phyloP scores from a whole-genome alignment of 2,113 vertebrate genomes.

The Cephalopholis sonnerati region DNA sequence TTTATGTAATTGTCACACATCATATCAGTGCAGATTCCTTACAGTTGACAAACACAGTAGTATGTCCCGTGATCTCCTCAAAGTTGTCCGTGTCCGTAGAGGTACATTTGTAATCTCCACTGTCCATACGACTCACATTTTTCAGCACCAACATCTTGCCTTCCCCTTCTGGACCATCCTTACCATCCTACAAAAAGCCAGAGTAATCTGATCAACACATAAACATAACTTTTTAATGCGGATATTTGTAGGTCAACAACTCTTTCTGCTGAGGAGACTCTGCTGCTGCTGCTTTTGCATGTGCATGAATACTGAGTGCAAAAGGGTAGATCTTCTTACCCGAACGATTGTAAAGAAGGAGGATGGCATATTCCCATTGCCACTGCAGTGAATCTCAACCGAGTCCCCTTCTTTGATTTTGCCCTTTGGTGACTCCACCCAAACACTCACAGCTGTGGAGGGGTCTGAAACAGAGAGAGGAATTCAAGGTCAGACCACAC shows the following conservation, averaged over 20 bases:
- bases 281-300: not conserved
- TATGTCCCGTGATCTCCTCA: fast-evolving
- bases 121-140: constrained; percentile 53
- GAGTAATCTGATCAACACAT: constrained; percentile 7
- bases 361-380: constrained; percentile 59
- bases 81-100: not conserved
- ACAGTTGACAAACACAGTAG: constrained; percentile 72
- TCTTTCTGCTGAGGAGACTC: not conserved
- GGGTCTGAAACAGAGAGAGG: constrained; percentile 66
- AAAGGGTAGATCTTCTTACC: constrained; percentile 47
- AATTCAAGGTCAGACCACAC: not conserved
- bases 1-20: not conserved
- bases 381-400: constrained; percentile 51
- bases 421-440: constrained; percentile 75
- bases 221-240: not conserved
- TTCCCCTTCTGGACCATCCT: fast-evolving
- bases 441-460: constrained; percentile 54
- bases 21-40: constrained; percentile 29
- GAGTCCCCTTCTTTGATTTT: constrained; percentile 76
- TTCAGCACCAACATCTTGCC: fast-evolving
- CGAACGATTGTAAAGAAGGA: not conserved
- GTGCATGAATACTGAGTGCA: not conserved
- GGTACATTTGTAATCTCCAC: constrained; percentile 30
- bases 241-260: not conserved
- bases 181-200: not conserved